A percentile compares a stretch with the other conserved stretches of the same genome.
Evolutionary conservation across 2,797 vertebrate species (phyloP).

Genomic region (Sciurus carolinensis): DNA sequence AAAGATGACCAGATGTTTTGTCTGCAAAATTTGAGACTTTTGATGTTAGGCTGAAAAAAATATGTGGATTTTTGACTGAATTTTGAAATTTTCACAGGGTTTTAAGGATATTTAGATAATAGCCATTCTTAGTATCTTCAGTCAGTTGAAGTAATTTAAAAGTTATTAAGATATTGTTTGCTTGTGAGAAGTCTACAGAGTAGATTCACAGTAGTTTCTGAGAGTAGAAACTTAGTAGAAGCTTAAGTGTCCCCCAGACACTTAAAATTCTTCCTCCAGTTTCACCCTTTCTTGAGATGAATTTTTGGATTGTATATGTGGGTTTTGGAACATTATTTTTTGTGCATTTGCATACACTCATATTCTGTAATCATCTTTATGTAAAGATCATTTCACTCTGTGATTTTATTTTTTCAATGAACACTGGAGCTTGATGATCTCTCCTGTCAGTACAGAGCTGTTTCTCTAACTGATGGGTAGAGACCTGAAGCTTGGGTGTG

Average conservation of each 20-base stretch:
- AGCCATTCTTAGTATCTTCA: neutral
- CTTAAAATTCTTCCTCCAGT: neutral
- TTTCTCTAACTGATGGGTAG: neutral
- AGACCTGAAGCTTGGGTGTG: neutral
- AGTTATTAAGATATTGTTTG: neutral
- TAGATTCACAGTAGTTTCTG: neutral
- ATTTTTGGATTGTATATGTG: neutral
- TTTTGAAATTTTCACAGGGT: neutral
- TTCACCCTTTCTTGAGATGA: neutral
- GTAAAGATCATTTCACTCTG: neutral
- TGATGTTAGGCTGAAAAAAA: conserved; percentile 32
- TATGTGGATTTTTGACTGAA: conserved; percentile 11
- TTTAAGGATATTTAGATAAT: conserved; percentile 49
- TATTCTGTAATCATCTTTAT: neutral
- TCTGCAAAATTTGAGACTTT: conserved; percentile 57
- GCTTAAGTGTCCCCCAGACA: neutral
- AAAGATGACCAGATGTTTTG: conserved; percentile 67
- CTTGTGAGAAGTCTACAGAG: conserved; percentile 23
- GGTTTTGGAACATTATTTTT: neutral
- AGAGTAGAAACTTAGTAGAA: neutral
- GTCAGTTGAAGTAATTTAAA: conserved; percentile 24
- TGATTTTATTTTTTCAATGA: neutral
- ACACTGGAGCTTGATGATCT: neutral
- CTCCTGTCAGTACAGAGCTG: neutral
- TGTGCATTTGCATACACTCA: neutral